These are phyloP conservation scores for Macropus fuliginosus DNA, from an alignment of 2,797 vertebrate species.

Conservation along the genomic window DNA sequence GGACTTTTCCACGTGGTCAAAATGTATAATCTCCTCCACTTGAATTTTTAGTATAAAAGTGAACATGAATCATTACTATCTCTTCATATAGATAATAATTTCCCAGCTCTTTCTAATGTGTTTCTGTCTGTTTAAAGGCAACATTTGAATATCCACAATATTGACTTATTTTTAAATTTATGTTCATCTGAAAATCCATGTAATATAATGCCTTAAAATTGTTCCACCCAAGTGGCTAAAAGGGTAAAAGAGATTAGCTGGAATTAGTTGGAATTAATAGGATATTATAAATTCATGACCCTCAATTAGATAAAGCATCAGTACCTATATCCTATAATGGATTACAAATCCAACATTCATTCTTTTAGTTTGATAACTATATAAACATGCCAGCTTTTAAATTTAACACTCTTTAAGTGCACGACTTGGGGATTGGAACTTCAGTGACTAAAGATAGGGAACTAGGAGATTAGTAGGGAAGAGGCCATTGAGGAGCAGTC, in stretches of 20 bases:
- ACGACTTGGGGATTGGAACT: background rate
- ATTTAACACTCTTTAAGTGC: background rate
- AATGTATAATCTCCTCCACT: background rate
- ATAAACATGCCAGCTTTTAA: background rate
- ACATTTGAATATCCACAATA: background rate
- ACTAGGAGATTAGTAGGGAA: background rate
- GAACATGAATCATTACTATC: background rate
- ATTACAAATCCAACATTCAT: slow-evolving; percentile 16
- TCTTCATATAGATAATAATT: slow-evolving; percentile 20
- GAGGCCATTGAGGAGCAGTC: background rate
- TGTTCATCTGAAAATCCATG: slow-evolving; percentile 30
- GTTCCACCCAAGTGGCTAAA: background rate
- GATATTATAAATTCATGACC: background rate
- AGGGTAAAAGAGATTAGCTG: background rate
- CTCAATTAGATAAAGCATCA: background rate
- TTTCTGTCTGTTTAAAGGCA: slow-evolving; percentile 31
- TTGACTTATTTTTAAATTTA: background rate
- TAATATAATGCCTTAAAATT: slow-evolving; percentile 29
- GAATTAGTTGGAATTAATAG: background rate
- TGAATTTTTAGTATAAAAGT: slow-evolving; percentile 33
- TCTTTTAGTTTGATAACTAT: background rate
- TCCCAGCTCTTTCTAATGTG: background rate
- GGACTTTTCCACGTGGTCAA: background rate
- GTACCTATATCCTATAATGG: background rate
- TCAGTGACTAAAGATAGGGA: background rate